Evolutionary conservation across 2,888 invertebrate species (phyloP), one percentile per base, ranked within the genome.

Genomic region (Cylindroiulus punctatus): DNA sequence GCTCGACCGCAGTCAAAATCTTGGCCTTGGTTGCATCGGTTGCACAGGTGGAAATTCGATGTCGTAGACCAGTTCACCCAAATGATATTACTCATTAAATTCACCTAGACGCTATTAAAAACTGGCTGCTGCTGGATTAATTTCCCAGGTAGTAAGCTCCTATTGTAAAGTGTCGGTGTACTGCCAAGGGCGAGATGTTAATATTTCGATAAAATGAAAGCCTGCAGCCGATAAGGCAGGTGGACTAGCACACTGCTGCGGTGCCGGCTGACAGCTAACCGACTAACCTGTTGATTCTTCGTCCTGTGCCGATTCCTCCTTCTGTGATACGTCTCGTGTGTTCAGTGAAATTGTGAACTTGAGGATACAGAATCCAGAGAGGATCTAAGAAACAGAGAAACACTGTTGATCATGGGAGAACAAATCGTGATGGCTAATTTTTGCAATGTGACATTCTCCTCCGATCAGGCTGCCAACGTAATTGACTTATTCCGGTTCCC

Each of bases 381-480:
- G 14, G 8, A 47, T 14, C 47, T 26, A 26, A 40, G 8, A 40
- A 40, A 40, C 4, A 83, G 10, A 76, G 26, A 83, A 42, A 36
- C n/a, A 40, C 42, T n/a, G n/a, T n/a, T 40, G 36, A 83, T n/a
- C 36, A 83, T 83, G 83, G 40, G 22, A 22, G 36, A 42, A 36
- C 83, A 36, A 14, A 83, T 7, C 7, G 32, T 83, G 83, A 42
- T 83, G 40, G 83, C 83, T 83, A 83, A 83, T 83, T 83, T 42
- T 83, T 83, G 83, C 83, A 83, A 83, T 83, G 83, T 42, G 42
- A 83, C 83, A 42, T 83, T 83, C 42, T 83, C 36, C 83, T 83
- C 83, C 36, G 42, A 40, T 83, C 83, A 83, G 83, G 42, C 83
- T 83, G 83, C 40, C 40, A 42, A 30, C 83, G 40, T 83, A 83